Evolutionary conservation across 1,140 invertebrate species (phyloP).

Genomic region (Halesus radiatus): DNA sequence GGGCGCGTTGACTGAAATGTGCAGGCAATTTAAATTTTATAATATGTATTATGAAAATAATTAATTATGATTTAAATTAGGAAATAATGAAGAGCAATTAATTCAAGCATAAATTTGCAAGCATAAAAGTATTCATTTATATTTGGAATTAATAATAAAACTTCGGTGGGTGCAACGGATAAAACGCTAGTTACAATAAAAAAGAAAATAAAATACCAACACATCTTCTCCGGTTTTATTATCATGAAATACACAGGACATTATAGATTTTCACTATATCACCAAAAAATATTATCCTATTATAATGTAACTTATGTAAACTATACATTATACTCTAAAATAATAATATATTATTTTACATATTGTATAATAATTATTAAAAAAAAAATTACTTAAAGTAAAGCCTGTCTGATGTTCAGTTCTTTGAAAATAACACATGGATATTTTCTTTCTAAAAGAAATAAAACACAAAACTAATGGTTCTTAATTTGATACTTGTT

Average conservation of each 20-base stretch:
- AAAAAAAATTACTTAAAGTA: slow-evolving; percentile 6
- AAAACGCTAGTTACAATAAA: too few species aligned
- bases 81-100: too few species aligned
- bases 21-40: too few species aligned
- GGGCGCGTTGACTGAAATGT: too few species aligned
- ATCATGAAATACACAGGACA: neutral
- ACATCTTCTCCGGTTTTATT: neutral
- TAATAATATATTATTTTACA: slow-evolving; percentile 22
- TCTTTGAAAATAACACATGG: neutral
- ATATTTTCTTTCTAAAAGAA: slow-evolving; percentile 8
- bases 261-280: slow-evolving; percentile 5
- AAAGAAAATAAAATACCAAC: too few species aligned
- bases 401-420: slow-evolving; percentile 8
- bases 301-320: slow-evolving; percentile 10
- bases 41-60: too few species aligned
- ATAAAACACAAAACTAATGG: neutral
- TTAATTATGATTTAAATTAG: too few species aligned
- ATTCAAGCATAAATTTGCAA: too few species aligned
- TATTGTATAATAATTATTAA: neutral
- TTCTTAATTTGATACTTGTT: too few species aligned
- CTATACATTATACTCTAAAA: slow-evolving; percentile 6
- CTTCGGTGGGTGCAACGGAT: too few species aligned
- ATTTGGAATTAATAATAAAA: too few species aligned
- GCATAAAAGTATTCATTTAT: too few species aligned
- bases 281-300: neutral